Evolutionary conservation across 92 coral and sea anemone genomes (phyloP), one percentile per base, ranked within the genome.

Genomic region (Meandrina meandrites): DNA sequence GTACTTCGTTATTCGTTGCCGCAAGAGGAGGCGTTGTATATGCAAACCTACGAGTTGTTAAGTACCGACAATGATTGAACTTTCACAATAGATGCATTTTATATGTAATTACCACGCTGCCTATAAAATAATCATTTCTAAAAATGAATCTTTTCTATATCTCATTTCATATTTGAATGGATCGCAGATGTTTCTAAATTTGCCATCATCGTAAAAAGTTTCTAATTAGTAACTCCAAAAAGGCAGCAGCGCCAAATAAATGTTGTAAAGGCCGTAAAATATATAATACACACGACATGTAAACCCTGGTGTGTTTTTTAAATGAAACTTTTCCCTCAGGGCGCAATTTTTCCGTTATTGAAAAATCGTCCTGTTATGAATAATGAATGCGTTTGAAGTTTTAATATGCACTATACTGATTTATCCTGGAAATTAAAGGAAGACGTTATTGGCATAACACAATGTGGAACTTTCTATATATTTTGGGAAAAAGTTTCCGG

Each of bases 41-140:
- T 24, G 86, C 35, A 73, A 71, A 56, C 27, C 14, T 5, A 19
- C 42, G 32, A 73, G 71, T 56, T 73, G 80, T 75, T 54, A 27
- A 84, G 56, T 50, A 24, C 79, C 80, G 72, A 56, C 87, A 36
- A 21, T 75, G 40, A 74, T 74, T 84, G 87, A 73, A 54, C 34
- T 28, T n/a, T 40, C 32, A 68, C 67, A 82, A 35, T 48, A 66
- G n/a, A 69, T 82, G 47, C 75, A 74, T 84, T 73, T 73, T 53
- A 51, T 35, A 37, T 35, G 47, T 27, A 75, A 73, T 74, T 84
- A 74, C 64, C n/a, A 32, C 87, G 30, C 54, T 36, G 34, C 73
- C 73, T 73, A 56, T 74, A 37, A 56, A 56, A 84, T 45, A 64
- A 66, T 60, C 50, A 54, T 56, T 78, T 30, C 40, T 27, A 8